A percentile compares a stretch with the other conserved stretches of the same genome.
These are phyloP conservation scores for Melanerpes aurifrons DNA, from an alignment of 2,113 vertebrate genomes.

Conservation along the genomic window DNA sequence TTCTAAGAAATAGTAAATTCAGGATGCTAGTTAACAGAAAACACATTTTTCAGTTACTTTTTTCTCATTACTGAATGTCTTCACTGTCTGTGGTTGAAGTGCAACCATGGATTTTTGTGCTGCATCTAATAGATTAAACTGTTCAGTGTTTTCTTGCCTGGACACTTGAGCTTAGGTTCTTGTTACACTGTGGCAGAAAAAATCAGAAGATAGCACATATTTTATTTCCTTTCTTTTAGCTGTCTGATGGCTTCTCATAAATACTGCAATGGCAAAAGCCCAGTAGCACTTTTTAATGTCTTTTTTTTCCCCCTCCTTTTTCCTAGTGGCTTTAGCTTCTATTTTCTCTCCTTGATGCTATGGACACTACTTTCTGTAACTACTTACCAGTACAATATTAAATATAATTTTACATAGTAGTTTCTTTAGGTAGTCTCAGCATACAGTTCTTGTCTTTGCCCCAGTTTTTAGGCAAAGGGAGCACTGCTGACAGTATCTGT, in stretches of 20 bases:
- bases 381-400: neutral
- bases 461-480: neutral
- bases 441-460: neutral
- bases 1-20: neutral
- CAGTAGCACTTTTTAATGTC: neutral
- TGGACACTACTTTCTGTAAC: neutral
- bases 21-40: neutral
- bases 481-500: neutral
- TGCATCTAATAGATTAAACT: neutral
- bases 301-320: neutral
- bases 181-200: neutral
- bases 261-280: neutral
- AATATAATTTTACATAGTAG: neutral
- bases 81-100: neutral
- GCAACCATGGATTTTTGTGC: neutral
- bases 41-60: neutral
- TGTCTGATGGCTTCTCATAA: neutral
- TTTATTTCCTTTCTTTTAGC: neutral
- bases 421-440: neutral
- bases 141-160: neutral
- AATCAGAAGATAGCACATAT: neutral
- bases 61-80: neutral
- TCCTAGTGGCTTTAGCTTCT: neutral
- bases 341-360: neutral
- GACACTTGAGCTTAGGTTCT: neutral